Percentiles rank a stretch among this genome's conserved stretches.
Evolutionary conservation across 2,888 invertebrate genomes (phyloP).

Genomic region (Hermaeophaga mercurialis): DNA sequence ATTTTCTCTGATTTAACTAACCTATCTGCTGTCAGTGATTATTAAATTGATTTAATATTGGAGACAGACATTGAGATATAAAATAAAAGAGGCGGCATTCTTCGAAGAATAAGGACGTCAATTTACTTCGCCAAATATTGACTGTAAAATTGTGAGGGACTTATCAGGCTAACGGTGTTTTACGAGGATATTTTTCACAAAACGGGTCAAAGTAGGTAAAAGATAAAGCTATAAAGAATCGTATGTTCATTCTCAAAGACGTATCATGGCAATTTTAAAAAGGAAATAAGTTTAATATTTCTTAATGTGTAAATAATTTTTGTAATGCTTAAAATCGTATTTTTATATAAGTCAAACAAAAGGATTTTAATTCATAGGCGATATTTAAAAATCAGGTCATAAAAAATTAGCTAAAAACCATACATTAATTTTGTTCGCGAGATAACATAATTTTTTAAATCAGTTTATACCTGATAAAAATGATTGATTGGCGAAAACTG

Average conservation of each 20-base stretch:
- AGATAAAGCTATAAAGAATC: conserved; percentile 21
- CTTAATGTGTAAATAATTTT: too few relatives aligned
- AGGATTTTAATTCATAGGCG: too few relatives aligned
- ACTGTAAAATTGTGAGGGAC: conserved; percentile 25
- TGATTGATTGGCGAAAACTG: too few relatives aligned
- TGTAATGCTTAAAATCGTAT: too few relatives aligned
- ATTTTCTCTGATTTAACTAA: neutral
- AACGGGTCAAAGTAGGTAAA: conserved; percentile 10
- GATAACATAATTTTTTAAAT: too few relatives aligned
- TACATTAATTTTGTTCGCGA: too few relatives aligned
- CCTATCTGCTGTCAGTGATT: neutral
- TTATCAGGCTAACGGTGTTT: conserved; percentile 22
- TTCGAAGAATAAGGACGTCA: conserved; percentile 27
- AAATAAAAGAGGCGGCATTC: conserved; percentile 1
- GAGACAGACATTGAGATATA: conserved; percentile 18
- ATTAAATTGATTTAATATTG: conserved; percentile 9
- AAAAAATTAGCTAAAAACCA: too few relatives aligned
- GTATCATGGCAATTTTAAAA: too few relatives aligned
- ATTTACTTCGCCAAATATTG: conserved; percentile 32
- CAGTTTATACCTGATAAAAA: too few relatives aligned
- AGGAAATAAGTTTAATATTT: too few relatives aligned
- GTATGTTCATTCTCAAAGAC: conserved; percentile 1
- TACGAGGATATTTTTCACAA: conserved; percentile 22
- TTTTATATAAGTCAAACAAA: too few relatives aligned
- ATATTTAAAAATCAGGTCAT: too few relatives aligned